Evolutionary conservation across 1,140 invertebrate species (phyloP), one percentile per base, ranked within the genome.

Genomic region (Trachymyrmex cornetzi): DNA sequence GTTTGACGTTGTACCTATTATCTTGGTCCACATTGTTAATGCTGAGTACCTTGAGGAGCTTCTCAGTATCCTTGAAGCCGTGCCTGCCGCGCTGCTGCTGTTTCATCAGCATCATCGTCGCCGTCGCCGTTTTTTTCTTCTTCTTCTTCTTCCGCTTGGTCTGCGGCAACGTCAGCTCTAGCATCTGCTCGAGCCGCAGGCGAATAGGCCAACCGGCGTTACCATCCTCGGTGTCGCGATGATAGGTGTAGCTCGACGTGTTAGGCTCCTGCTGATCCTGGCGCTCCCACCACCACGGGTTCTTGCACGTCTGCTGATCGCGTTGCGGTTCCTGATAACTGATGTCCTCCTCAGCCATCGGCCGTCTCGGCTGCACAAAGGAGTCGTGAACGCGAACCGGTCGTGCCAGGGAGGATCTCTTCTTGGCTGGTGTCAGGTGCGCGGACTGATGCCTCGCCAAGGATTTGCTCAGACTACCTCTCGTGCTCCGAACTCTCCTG

Each of bases 11-110:
- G 93, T 95, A 95, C 87, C 93, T 92, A 92, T 90, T 93, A 92
- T 94, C 93, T 95, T 95, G 95, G 94, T 95, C 94, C 94, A 95
- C 94, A 90, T 94, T 94, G 85, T 95, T 95, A 79, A 95, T 92
- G 93, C 94, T 95, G 88, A 95, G 91, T 87, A 95, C 94, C 82
- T 95, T 95, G 77, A 95, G 94, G 80, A 95, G 91, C 59, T 93
- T 94, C 81, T 95, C 94, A 75, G 94, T 95, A 85, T 95, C 95
- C 55, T 95, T 94, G 86, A 94, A 95, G 44, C 88, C 88, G 59
- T 93, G 91, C 38, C 89, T 94, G 30, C 82, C 88, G 71, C 71
- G 90, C 77, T 92, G 90, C 59, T 92, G 89, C 69, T 92, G 89
- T 34, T 90, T 90, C 77, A 94, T 93, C 55, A 92, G 88, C 89